Conservation (phyloP, 2,888 invertebrate species). For the Ptychoptera albimana region DNA sequence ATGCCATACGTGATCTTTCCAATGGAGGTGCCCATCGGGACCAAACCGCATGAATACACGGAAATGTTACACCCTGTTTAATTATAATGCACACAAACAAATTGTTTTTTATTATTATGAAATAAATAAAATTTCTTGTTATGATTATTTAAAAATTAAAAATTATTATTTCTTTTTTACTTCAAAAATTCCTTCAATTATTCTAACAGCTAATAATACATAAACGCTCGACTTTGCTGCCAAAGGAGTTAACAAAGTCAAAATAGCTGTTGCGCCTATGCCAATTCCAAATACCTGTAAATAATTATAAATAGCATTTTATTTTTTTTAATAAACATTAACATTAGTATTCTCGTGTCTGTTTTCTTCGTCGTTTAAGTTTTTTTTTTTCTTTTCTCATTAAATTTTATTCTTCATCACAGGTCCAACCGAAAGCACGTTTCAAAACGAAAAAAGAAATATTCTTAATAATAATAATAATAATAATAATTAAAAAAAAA, state of each 20-base stretch:
- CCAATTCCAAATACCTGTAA: slow-evolving; percentile 56
- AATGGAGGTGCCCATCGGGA: slow-evolving; percentile 66
- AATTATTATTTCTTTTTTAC: slow-evolving; percentile 35
- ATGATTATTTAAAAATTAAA: not conserved
- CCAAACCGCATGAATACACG: slow-evolving; percentile 65
- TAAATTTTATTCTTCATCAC: too few species aligned
- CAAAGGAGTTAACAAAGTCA: slow-evolving; percentile 67
- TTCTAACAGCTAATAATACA: slow-evolving; percentile 52
- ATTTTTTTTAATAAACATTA: slow-evolving; percentile 2
- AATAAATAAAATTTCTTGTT: not conserved
- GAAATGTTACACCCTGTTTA: slow-evolving; percentile 26
- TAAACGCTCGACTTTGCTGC: slow-evolving; percentile 56
- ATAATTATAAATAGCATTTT: not conserved
- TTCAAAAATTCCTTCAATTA: slow-evolving; percentile 68
- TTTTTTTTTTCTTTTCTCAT: not conserved
- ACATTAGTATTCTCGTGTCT: not conserved
- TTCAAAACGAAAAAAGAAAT: too few species aligned
- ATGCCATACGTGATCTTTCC: slow-evolving; percentile 63
- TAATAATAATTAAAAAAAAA: too few species aligned
- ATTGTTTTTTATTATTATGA: not conserved
- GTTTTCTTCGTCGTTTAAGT: not conserved
- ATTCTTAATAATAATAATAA: too few species aligned
- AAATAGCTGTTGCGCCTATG: slow-evolving; percentile 57
- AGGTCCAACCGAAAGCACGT: too few species aligned
- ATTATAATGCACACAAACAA: too few species aligned